These are phyloP conservation scores for Hyposmocoma kahamanoa DNA, from an alignment of 1,140 invertebrate species.

Conservation along the genomic window DNA sequence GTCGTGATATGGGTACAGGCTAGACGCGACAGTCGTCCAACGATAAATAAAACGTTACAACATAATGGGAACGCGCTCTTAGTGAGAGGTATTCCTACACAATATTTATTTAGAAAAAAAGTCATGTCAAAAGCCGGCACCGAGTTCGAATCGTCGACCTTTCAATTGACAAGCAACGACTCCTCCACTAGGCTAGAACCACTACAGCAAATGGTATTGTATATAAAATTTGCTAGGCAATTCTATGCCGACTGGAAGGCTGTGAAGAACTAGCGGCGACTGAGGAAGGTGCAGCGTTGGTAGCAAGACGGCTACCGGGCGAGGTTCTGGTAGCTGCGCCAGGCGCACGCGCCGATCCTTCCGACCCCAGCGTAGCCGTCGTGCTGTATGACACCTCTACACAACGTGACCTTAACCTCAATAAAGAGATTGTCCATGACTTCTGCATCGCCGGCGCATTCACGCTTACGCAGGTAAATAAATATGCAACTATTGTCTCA, in stretches of 20 bases:
- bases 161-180: too few species aligned
- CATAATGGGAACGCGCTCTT: too few species aligned
- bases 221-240: too few species aligned
- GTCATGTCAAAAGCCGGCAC: too few species aligned
- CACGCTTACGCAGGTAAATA: slow-evolving; percentile 49
- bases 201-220: too few species aligned
- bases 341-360: slow-evolving; percentile 47
- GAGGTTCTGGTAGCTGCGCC: slow-evolving; percentile 59
- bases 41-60: too few species aligned
- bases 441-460: slow-evolving; percentile 59
- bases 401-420: slow-evolving; percentile 56
- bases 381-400: slow-evolving; percentile 64
- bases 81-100: too few species aligned
- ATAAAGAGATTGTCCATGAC: slow-evolving; percentile 61
- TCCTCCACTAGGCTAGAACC: too few species aligned
- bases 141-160: too few species aligned
- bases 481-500: neutral
- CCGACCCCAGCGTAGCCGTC: slow-evolving; percentile 49
- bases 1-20: too few species aligned
- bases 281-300: slow-evolving; percentile 53
- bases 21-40: too few species aligned
- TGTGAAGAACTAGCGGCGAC: slow-evolving; percentile 73
- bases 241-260: slow-evolving; percentile 75
- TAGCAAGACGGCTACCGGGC: slow-evolving; percentile 43
- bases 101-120: too few species aligned